Evolutionary conservation across 2,888 invertebrate species (phyloP).

Genomic region (Ganaspis brasiliensis): DNA sequence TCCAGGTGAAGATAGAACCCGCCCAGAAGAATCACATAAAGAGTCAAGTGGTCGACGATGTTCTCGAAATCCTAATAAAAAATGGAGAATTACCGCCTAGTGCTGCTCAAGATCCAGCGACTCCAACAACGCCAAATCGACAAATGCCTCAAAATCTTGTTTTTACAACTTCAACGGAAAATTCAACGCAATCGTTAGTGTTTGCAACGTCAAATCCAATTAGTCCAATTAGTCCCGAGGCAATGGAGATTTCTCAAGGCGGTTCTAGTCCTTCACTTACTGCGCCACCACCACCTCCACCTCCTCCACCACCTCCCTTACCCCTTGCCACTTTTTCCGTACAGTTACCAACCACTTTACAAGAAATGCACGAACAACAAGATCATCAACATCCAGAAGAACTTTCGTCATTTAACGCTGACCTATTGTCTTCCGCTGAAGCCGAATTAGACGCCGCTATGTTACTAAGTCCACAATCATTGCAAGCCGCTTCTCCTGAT

Average conservation of each 20-base stretch:
- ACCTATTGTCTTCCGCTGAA: conserved; percentile 78
- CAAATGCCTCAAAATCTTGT: conserved; percentile 78
- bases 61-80: conserved; percentile 95
- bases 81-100: conserved; percentile 96
- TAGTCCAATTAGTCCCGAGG: conserved; percentile 74
- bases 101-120: conserved; percentile 88
- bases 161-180: conserved; percentile 76
- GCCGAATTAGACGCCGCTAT: conserved; percentile 79
- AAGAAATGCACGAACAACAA: conserved; percentile 71
- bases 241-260: conserved; percentile 76
- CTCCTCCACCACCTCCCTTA: conserved; percentile 78
- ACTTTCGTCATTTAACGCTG: conserved; percentile 71
- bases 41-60: conserved; percentile 94
- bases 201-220: conserved; percentile 75
- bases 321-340: conserved; percentile 79
- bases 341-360: conserved; percentile 73
- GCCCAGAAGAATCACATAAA: conserved; percentile 81
- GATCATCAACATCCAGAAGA: conserved; percentile 65
- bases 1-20: conserved; percentile 78
- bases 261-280: conserved; percentile 71
- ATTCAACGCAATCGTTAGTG: conserved; percentile 74
- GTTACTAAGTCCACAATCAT: conserved; percentile 76
- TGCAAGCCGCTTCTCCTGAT: conserved; percentile 75
- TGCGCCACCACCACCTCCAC: conserved; percentile 65
- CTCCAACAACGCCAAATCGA: conserved; percentile 82